Base-by-base conservation (phyloP, 2,888 invertebrate species). In the Sesia apiformis region DNA sequence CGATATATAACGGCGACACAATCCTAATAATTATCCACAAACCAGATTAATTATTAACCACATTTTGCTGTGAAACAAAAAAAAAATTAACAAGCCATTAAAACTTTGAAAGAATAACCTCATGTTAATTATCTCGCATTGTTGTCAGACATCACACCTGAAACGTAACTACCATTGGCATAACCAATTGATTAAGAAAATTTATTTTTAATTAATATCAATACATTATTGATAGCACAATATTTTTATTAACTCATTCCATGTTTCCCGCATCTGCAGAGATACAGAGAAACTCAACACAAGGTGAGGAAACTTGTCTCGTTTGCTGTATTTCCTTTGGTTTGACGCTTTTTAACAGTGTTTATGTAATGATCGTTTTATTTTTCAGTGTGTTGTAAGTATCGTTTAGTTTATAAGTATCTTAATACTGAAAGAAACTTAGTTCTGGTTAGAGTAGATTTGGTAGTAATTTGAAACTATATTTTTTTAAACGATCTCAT, bases 231-330 rank as follows among this genome's bases (percentile, higher is more conserved):
- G 81, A 84, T 77, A 58, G 85, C 84, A 85, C 83, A 84, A 71
- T 66, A 60, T 58, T 59, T 52, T 64, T 71, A 76, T 69, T 78
- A 77, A 80, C 74, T 78, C 75, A 62, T 59, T 65, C 67, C 69
- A 66, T 81, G 67, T 81, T 81, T 77, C 75, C 78, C 68, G 85
- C 84, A 66, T 64, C 75, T 8, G 72, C 72, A 86, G 85, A 78
- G 77, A 74, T 61, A 67, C 67, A 57, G 70, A 70, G 63, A 65
- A 41, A 58, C 53, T 52, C 5, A 39, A 38, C 52, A 64, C 64
- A 65, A 84, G 83, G 84, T 83, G 74, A 79, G 81, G 65, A 54
- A 38, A 50, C 50, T 50, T 50, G 38, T 50, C 38, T 5, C 2
- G 23, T 23, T 23, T 23, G 23, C 23, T 2, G 23, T 23, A 23